Conservation (phyloP, 2,113 vertebrate species). For the Myrmecobius fasciatus region DNA sequence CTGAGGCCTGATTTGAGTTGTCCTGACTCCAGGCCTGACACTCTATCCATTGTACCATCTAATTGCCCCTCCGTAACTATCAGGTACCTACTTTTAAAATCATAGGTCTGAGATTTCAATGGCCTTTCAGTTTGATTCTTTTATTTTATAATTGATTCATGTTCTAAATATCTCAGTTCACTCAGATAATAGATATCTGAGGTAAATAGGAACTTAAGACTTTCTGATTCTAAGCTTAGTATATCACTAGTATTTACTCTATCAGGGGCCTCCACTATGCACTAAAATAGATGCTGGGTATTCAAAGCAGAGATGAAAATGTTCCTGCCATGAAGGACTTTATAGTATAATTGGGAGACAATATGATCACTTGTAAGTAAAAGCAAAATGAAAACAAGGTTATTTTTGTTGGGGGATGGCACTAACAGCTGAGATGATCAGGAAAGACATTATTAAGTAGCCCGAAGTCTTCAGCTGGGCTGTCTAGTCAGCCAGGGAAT, state of each 20-base stretch:
- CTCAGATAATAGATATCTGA: background rate
- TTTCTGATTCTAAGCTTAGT: slow-evolving; percentile 9
- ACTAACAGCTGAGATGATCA: background rate
- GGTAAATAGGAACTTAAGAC: background rate
- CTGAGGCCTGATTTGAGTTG: too few relatives aligned
- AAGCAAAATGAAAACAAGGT: background rate
- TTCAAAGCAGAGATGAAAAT: background rate
- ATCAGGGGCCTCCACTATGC: background rate
- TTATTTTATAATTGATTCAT: background rate
- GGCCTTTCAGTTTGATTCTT: background rate
- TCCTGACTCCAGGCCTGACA: too few relatives aligned
- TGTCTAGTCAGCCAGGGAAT: background rate
- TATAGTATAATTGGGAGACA: background rate
- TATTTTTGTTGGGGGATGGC: background rate
- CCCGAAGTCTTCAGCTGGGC: background rate
- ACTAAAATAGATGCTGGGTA: background rate
- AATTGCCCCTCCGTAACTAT: too few relatives aligned
- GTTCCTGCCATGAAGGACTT: background rate
- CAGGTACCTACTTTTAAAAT: too few relatives aligned
- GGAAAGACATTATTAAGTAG: background rate
- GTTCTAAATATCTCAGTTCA: background rate
- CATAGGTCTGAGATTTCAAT: background rate
- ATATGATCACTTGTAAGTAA: background rate
- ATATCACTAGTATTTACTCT: background rate
- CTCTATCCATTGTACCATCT: too few relatives aligned